phyloP scores from a whole-genome alignment of 2,888 invertebrate species.

The Agriopis leucophaearia region DNA sequence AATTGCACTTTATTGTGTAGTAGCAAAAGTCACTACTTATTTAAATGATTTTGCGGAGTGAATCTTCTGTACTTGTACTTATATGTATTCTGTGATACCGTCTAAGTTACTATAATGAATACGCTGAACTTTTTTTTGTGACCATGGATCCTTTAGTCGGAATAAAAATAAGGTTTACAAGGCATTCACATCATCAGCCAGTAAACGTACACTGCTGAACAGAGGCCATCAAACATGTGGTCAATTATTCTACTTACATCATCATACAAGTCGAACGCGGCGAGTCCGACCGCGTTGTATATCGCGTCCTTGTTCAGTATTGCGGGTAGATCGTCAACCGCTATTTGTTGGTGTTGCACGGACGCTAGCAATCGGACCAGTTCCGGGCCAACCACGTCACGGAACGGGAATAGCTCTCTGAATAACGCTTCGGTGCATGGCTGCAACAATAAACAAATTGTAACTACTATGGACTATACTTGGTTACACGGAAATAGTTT shows the following conservation, averaged over 20 bases:
- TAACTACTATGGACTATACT: neutral
- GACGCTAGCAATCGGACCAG: conserved; percentile 90
- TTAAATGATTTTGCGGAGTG: too few relatives aligned
- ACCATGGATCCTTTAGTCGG: too few relatives aligned
- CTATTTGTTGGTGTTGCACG: conserved; percentile 88
- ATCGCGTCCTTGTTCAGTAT: conserved; percentile 97
- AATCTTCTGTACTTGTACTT: too few relatives aligned
- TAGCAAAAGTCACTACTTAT: too few relatives aligned
- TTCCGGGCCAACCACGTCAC: conserved; percentile 90
- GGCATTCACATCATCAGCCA: too few relatives aligned
- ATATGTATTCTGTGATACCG: too few relatives aligned
- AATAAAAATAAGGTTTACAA: too few relatives aligned
- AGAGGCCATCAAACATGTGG: neutral
- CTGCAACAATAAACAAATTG: conserved; percentile 68
- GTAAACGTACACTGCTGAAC: too few relatives aligned
- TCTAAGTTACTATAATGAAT: too few relatives aligned
- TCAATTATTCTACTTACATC: conserved; percentile 85
- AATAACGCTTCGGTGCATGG: conserved; percentile 96
- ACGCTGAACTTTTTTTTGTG: too few relatives aligned
- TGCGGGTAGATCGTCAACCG: conserved; percentile 90
- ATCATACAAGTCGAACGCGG: conserved; percentile 96
- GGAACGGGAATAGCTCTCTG: conserved; percentile 93
- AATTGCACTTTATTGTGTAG: too few relatives aligned
- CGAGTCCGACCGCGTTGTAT: conserved; percentile 96
- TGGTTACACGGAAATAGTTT: too few relatives aligned